Evolutionary conservation across 2,888 invertebrate species (phyloP).

Genomic region (Tenodera sinensis): DNA sequence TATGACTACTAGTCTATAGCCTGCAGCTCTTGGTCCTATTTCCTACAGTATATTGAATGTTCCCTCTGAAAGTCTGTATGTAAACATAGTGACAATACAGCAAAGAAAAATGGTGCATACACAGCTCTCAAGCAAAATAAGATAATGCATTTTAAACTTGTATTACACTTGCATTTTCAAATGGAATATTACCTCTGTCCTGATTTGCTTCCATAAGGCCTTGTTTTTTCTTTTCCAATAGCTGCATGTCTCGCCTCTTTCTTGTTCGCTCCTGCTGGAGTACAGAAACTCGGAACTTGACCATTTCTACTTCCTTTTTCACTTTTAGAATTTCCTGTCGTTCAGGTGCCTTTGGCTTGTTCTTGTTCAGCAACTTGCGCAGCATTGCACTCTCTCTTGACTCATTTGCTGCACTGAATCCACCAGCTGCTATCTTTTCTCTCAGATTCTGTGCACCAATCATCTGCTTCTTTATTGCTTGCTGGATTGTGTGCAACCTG

Average conservation of each 20-base stretch:
- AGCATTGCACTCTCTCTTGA: conserved; percentile 35
- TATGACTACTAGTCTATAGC: no score
- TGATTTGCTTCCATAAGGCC: conserved; percentile 65
- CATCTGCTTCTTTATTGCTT: conserved; percentile 65
- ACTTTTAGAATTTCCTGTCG: conserved; percentile 58
- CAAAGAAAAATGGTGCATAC: no score
- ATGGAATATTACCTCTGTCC: conserved; percentile 23
- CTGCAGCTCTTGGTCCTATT: no score
- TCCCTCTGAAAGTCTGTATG: no score
- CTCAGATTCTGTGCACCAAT: conserved; percentile 52
- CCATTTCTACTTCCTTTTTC: conserved; percentile 66
- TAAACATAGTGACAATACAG: no score
- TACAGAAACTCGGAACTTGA: conserved; percentile 64
- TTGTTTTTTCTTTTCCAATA: conserved; percentile 61
- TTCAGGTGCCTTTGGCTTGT: conserved; percentile 33
- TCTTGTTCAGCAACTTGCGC: conserved; percentile 36
- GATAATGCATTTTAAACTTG: no score
- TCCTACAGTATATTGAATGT: no score
- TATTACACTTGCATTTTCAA: not conserved
- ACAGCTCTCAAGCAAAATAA: no score
- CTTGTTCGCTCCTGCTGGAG: conserved; percentile 66
- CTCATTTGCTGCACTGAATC: conserved; percentile 31
- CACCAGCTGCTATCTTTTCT: conserved; percentile 49
- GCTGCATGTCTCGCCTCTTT: conserved; percentile 58
- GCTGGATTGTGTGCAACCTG: conserved; percentile 63